phyloP scores from a whole-genome alignment of 2,888 invertebrate species.

The Phragmatobia fuliginosa region DNA sequence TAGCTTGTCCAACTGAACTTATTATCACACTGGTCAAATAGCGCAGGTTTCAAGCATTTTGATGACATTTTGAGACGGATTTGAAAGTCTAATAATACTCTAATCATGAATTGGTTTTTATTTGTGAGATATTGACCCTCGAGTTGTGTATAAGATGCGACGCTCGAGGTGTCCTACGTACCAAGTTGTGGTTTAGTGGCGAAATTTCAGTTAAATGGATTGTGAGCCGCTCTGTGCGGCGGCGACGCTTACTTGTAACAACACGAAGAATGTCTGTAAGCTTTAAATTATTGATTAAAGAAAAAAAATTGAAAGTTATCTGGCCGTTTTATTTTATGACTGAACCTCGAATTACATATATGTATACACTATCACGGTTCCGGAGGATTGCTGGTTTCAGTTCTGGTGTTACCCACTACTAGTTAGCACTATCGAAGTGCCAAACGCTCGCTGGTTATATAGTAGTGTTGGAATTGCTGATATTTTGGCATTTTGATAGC shows the following conservation, averaged over 20 bases:
- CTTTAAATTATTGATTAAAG: slow-evolving; percentile 86
- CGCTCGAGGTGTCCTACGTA: slow-evolving; percentile 54
- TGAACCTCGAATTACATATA: not conserved
- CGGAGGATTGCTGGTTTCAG: no score
- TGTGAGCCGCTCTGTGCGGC: slow-evolving; percentile 51
- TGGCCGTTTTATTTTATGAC: slow-evolving; percentile 64
- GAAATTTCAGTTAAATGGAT: slow-evolving; percentile 70
- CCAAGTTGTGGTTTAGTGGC: slow-evolving; percentile 61
- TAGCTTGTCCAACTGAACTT: slow-evolving; percentile 38
- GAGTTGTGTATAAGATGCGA: slow-evolving; percentile 64
- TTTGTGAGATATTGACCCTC: slow-evolving; percentile 47
- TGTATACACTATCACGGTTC: no score
- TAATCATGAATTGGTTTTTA: slow-evolving; percentile 65
- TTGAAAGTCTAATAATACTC: slow-evolving; percentile 58
- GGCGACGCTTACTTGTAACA: slow-evolving; percentile 65
- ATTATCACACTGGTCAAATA: slow-evolving; percentile 41
- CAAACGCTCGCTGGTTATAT: no score
- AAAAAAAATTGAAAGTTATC: slow-evolving; percentile 79
- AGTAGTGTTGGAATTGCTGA: no score
- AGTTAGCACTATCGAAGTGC: no score
- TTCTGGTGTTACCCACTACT: no score
- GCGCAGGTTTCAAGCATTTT: slow-evolving; percentile 56
- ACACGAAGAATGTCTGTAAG: slow-evolving; percentile 79
- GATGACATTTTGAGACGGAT: slow-evolving; percentile 60
- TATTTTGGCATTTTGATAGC: no score